phyloP scores from a whole-genome alignment of 1,140 invertebrate genomes.

The Pogonognathellus flavescens region DNA sequence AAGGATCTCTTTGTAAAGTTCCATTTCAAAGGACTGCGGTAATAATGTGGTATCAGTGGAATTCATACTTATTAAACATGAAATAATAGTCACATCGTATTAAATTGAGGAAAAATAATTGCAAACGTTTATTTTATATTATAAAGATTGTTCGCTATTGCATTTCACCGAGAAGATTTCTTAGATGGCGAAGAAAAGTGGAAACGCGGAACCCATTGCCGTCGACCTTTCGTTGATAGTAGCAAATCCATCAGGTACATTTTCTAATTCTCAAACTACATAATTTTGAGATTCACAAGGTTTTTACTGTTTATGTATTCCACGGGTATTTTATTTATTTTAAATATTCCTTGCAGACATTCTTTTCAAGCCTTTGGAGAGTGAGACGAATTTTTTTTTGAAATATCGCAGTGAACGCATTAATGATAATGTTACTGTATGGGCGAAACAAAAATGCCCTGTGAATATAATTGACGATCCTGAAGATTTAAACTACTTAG shows the following conservation, averaged over 20 bases:
- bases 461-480: conserved; percentile 70
- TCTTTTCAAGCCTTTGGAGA: conserved; percentile 56
- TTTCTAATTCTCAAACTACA: neutral
- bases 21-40: no score
- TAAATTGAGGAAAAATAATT: no score
- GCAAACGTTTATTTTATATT: no score
- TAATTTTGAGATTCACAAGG: neutral
- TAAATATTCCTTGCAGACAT: conserved; percentile 50
- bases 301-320: no score
- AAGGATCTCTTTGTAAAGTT: no score
- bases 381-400: conserved; percentile 36
- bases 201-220: neutral
- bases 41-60: no score
- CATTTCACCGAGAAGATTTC: no score
- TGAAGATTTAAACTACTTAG: conserved; percentile 87
- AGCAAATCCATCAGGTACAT: conserved; percentile 38
- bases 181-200: conserved; percentile 30
- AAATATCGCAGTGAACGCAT: neutral
- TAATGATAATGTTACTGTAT: conserved; percentile 14
- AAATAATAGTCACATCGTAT: no score
- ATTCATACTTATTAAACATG: no score
- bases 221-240: conserved; percentile 34
- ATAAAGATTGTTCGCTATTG: no score
- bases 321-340: neutral
- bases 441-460: conserved; percentile 10